A percentile compares a stretch with the other conserved stretches of the same genome.
phyloP scores from a whole-genome alignment of 2,888 invertebrate genomes.

The Chaitophorus viminalis region DNA sequence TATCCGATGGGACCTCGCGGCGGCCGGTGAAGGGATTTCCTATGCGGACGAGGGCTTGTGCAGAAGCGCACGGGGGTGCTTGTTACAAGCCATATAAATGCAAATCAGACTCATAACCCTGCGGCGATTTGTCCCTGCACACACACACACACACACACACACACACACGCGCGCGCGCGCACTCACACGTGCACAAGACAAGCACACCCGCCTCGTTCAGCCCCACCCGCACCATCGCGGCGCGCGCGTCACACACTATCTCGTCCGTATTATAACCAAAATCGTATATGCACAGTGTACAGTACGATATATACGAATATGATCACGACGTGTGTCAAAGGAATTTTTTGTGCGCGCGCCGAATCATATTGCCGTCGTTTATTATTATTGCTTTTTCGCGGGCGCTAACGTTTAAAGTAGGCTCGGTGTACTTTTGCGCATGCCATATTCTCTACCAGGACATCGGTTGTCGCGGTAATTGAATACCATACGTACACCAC shows the following conservation, averaged over 20 bases:
- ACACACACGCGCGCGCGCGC: neutral
- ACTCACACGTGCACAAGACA: neutral
- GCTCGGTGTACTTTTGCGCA: neutral
- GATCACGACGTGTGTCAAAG: constrained; percentile 52
- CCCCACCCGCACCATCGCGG: neutral
- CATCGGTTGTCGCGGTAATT: neutral
- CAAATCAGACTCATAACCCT: constrained; percentile 60
- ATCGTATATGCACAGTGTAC: too few relatives aligned
- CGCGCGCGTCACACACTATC: neutral
- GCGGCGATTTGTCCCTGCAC: constrained; percentile 54
- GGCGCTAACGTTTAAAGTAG: neutral
- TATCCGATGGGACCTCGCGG: constrained; percentile 34
- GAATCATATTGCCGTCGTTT: neutral
- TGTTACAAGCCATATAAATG: constrained; percentile 62
- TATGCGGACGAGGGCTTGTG: neutral
- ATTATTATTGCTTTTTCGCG: constrained; percentile 25
- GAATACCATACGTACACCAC: too few relatives aligned
- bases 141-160: neutral
- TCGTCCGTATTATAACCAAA: too few relatives aligned
- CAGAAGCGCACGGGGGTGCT: neutral
- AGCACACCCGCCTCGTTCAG: neutral
- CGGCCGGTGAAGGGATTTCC: neutral
- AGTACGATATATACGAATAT: too few relatives aligned
- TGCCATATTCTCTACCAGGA: too few relatives aligned
- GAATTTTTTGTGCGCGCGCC: constrained; percentile 5